Evolutionary conservation across 2,888 invertebrate species (phyloP).

Genomic region (Hedya salicella): DNA sequence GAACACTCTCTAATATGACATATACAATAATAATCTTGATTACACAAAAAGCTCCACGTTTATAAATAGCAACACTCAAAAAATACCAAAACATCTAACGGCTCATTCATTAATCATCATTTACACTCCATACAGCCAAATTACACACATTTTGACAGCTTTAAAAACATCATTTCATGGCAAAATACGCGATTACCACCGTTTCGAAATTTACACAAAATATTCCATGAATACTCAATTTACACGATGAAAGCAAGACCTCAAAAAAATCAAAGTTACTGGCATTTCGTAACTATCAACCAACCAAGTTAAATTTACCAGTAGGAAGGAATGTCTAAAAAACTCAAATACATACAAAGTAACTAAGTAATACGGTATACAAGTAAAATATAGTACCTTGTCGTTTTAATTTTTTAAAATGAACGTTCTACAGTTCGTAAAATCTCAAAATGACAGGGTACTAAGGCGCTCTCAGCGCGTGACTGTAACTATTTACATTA

Average conservation of each 20-base stretch:
- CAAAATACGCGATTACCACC: slow-evolving; percentile 62
- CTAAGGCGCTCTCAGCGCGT: not conserved
- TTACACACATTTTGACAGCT: slow-evolving; percentile 26
- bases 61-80: not conserved
- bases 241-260: slow-evolving; percentile 54
- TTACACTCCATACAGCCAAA: slow-evolving; percentile 30
- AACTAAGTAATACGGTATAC: slow-evolving; percentile 5
- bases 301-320: slow-evolving; percentile 2
- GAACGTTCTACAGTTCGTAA: not conserved
- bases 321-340: slow-evolving; percentile 11
- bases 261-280: not conserved
- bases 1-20: not conserved
- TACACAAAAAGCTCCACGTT: not conserved
- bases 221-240: slow-evolving; percentile 69
- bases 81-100: not conserved
- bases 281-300: slow-evolving; percentile 14
- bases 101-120: slow-evolving; percentile 30
- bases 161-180: slow-evolving; percentile 60
- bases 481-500: slow-evolving; percentile 16
- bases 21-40: slow-evolving; percentile 7
- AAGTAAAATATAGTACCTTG: not conserved
- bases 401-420: not conserved
- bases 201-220: slow-evolving; percentile 54
- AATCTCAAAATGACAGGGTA: slow-evolving; percentile 12
- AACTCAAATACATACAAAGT: not conserved